These are phyloP conservation scores for Pseudoatta argentina DNA, from an alignment of 1,140 invertebrate genomes.

Conservation along the genomic window DNA sequence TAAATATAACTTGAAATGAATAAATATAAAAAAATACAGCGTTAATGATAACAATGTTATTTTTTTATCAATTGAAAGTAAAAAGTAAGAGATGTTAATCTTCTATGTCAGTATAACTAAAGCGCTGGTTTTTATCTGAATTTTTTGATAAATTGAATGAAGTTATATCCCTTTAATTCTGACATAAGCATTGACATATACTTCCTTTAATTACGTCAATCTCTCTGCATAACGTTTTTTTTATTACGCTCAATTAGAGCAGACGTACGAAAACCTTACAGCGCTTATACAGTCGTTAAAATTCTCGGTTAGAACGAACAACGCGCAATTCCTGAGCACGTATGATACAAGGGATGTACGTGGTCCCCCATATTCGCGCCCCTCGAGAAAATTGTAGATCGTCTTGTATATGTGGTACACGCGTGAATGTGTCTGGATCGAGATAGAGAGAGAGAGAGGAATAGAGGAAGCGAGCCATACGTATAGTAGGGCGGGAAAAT, in stretches of 20 bases:
- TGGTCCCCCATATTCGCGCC: conserved; percentile 47
- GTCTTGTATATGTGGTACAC: conserved; percentile 17
- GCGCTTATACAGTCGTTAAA: conserved; percentile 32
- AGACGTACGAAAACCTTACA: background rate
- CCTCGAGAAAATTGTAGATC: conserved; percentile 53
- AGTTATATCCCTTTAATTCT: background rate
- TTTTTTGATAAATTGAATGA: background rate
- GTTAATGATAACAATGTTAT: background rate
- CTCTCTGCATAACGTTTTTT: background rate
- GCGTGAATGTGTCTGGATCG: background rate
- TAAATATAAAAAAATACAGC: background rate
- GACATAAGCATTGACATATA: background rate
- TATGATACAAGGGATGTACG: conserved; percentile 23
- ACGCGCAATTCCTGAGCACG: conserved; percentile 15
- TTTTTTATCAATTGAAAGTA: background rate
- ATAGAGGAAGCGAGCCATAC: background rate
- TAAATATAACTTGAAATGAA: conserved; percentile 9
- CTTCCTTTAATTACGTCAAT: background rate
- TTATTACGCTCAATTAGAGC: conserved; percentile 13
- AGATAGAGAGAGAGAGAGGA: conserved; percentile 11
- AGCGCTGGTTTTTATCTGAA: background rate
- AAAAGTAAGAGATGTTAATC: background rate
- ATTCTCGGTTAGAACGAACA: conserved; percentile 11
- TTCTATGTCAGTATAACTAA: background rate
- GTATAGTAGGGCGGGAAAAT: background rate